These are phyloP conservation scores for Lagodon rhomboides DNA, from an alignment of 2,797 vertebrate genomes.

Conservation along the genomic window DNA sequence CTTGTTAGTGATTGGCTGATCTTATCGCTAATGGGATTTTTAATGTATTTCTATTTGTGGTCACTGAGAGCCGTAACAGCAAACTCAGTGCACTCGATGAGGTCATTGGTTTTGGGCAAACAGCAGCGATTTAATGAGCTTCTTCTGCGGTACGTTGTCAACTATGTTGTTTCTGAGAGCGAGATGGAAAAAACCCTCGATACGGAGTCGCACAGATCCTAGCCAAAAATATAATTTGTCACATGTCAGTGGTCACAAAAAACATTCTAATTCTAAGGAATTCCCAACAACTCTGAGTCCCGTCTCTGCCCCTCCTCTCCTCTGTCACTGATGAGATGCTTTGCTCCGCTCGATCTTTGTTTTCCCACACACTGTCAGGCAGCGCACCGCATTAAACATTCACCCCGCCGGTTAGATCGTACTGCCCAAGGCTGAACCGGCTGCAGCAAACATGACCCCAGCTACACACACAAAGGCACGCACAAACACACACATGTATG, in stretches of 20 bases:
- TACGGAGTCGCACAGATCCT: not conserved
- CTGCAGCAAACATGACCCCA: slow-evolving; percentile 51
- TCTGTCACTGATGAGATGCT: not conserved
- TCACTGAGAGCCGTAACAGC: slow-evolving; percentile 57
- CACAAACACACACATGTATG: not conserved
- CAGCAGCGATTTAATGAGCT: slow-evolving; percentile 14
- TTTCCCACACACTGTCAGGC: slow-evolving; percentile 35
- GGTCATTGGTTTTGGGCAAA: slow-evolving; percentile 40
- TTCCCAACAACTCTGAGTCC: not conserved
- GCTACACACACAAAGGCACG: not conserved
- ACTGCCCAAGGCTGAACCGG: slow-evolving; percentile 53
- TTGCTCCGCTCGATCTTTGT: slow-evolving; percentile 1
- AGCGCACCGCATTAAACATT: slow-evolving; percentile 66
- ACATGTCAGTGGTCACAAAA: not conserved
- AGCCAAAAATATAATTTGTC: not conserved
- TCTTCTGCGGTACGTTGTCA: not conserved
- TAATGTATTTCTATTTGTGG: slow-evolving; percentile 80
- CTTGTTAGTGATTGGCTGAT: slow-evolving; percentile 73
- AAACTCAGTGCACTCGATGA: slow-evolving; percentile 50
- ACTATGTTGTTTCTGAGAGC: not conserved
- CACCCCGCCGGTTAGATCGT: slow-evolving; percentile 62
- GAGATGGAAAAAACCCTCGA: not conserved
- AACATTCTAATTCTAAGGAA: not conserved
- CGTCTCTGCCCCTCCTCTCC: not conserved
- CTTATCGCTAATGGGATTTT: slow-evolving; percentile 71